These are phyloP conservation scores for Leptocoma aspasia DNA, from an alignment of 2,113 vertebrate genomes.

Conservation along the genomic window DNA sequence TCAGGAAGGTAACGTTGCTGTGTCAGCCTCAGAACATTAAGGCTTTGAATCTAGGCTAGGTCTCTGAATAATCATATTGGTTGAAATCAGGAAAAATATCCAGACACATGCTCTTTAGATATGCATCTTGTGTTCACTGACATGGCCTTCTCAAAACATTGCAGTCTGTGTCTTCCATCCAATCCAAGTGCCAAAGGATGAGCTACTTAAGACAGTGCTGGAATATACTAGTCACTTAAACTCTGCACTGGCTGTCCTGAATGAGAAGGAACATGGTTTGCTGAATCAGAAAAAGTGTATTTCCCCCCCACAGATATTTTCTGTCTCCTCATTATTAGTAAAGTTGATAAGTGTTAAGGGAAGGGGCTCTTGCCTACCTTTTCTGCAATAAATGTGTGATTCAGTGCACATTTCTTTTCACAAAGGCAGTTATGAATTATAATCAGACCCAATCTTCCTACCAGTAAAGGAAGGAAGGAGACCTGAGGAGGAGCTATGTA, in stretches of 20 bases:
- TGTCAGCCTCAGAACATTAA: neutral
- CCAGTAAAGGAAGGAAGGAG: neutral
- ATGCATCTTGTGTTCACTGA: neutral
- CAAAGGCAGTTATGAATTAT: neutral
- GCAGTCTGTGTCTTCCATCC: neutral
- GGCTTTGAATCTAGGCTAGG: neutral
- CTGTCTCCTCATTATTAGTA: neutral
- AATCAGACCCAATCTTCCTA: neutral
- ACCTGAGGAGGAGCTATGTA: neutral
- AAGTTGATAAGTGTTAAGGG: neutral
- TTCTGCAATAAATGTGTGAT: neutral
- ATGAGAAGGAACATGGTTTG: neutral
- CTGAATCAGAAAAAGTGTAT: neutral
- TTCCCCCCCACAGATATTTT: rapidly evolving
- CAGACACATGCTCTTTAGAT: neutral
- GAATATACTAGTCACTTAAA: neutral
- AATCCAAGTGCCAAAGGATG: neutral
- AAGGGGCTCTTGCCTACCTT: neutral
- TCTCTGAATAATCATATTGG: neutral
- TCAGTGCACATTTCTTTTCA: neutral
- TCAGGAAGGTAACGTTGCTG: neutral
- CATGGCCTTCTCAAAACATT: neutral
- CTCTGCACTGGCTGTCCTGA: neutral
- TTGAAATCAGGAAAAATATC: neutral
- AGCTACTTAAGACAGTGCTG: neutral